These are phyloP conservation scores for Paralichthys olivaceus DNA, from an alignment of 2,113 vertebrate genomes.

Conservation along the genomic window DNA sequence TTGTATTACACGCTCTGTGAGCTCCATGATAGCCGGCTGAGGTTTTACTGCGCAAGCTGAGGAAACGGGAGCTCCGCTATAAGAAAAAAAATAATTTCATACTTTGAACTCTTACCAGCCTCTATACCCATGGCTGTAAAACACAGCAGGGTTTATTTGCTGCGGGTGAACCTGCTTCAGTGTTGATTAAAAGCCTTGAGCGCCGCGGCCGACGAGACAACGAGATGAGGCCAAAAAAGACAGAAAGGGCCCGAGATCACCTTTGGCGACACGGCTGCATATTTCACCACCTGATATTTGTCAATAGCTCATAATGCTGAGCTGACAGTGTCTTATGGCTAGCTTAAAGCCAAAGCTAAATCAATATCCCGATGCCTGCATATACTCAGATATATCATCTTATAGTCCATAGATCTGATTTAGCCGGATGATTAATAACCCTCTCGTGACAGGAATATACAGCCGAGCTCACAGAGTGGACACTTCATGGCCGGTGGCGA, in stretches of 20 bases:
- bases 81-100: not conserved
- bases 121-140: not conserved
- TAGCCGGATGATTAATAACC: conserved; percentile 51
- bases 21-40: no score
- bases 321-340: conserved; percentile 43
- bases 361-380: conserved; percentile 55
- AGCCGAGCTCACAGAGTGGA: conserved; percentile 20
- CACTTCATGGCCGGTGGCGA: conserved; percentile 21
- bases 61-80: not conserved
- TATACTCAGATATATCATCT: conserved; percentile 46
- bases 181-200: conserved; percentile 26
- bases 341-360: conserved; percentile 48
- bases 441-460: conserved; percentile 18
- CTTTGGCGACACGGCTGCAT: not conserved
- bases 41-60: not conserved
- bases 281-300: conserved; percentile 7
- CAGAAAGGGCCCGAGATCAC: conserved; percentile 8
- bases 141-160: conserved; percentile 3
- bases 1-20: no score
- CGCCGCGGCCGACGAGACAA: conserved; percentile 23
- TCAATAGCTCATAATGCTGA: conserved; percentile 40
- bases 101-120: not conserved
- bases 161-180: not conserved
- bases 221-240: not conserved
- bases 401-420: conserved; percentile 50